These are phyloP conservation scores for Myotis myotis DNA, from an alignment of 2,797 vertebrate species.

Conservation along the genomic window DNA sequence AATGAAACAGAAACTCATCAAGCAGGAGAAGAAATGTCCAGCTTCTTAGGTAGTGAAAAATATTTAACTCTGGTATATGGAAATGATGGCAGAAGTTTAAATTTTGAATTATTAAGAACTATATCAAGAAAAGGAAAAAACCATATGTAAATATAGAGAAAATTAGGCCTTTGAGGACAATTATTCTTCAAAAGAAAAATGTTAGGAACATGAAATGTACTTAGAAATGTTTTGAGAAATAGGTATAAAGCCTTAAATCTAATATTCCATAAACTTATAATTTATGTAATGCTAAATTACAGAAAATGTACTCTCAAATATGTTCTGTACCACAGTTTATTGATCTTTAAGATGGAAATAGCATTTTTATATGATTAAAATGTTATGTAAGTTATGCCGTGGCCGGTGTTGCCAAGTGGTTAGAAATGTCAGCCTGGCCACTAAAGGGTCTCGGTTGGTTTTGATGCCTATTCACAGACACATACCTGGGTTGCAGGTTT, in stretches of 20 bases:
- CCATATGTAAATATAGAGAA: slow-evolving; percentile 38
- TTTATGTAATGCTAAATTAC: slow-evolving; percentile 48
- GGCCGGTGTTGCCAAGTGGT: not conserved
- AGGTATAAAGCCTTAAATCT: not conserved
- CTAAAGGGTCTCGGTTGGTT: not conserved
- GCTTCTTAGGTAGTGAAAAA: slow-evolving; percentile 73
- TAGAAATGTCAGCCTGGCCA: not conserved
- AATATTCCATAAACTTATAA: slow-evolving; percentile 27
- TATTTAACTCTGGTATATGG: slow-evolving; percentile 64
- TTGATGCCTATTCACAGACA: not conserved
- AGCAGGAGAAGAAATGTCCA: slow-evolving; percentile 72
- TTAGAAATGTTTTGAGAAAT: slow-evolving; percentile 48
- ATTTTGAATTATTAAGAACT: slow-evolving; percentile 65
- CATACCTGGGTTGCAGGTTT: not conserved
- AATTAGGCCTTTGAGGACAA: slow-evolving; percentile 43
- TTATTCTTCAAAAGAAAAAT: slow-evolving; percentile 49
- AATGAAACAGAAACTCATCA: slow-evolving; percentile 78
- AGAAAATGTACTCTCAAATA: slow-evolving; percentile 45
- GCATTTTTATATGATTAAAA: slow-evolving; percentile 55
- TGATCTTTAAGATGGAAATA: slow-evolving; percentile 44
- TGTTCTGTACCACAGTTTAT: slow-evolving; percentile 16
- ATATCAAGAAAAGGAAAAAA: slow-evolving; percentile 49
- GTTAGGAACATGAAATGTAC: slow-evolving; percentile 59
- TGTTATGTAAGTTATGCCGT: not conserved
- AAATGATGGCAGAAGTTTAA: slow-evolving; percentile 71